phyloP scores from a whole-genome alignment of 2,113 vertebrate species.

The Pedetes capensis region DNA sequence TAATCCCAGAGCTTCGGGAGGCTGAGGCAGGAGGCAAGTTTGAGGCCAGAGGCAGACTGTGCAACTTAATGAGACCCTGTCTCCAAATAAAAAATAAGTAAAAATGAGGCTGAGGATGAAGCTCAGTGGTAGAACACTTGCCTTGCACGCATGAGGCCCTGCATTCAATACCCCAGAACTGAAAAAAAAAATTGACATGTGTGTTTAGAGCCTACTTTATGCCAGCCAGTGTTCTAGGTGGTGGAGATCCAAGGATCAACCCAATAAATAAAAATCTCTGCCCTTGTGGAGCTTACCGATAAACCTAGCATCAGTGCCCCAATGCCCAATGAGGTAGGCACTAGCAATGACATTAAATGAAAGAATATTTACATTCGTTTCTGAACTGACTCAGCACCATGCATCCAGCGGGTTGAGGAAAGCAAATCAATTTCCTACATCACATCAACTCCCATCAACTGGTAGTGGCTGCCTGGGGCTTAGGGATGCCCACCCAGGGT shows the following conservation, averaged over 20 bases:
- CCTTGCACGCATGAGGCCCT: too few relatives aligned
- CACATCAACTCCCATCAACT: accelerated
- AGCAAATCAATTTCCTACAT: background rate
- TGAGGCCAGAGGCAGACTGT: too few relatives aligned
- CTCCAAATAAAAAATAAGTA: too few relatives aligned
- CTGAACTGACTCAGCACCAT: background rate
- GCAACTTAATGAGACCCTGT: too few relatives aligned
- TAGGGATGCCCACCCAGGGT: accelerated
- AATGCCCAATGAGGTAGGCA: accelerated
- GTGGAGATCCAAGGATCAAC: background rate
- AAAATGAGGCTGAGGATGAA: too few relatives aligned
- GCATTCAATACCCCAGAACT: too few relatives aligned
- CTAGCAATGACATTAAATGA: accelerated
- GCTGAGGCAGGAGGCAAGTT: too few relatives aligned
- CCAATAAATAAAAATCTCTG: background rate
- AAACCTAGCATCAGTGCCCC: accelerated
- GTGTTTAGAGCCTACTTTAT: background rate
- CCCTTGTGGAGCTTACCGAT: accelerated
- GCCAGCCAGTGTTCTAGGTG: background rate
- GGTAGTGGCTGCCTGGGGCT: background rate
- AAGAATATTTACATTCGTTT: background rate
- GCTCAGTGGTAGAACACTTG: too few relatives aligned
- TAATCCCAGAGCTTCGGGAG: too few relatives aligned
- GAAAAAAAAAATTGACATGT: too few relatives aligned
- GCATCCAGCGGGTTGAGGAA: background rate